Evolutionary conservation across 2,797 vertebrate genomes (phyloP), one percentile per base, ranked within the genome.

Genomic region (Dryobates pubescens): DNA sequence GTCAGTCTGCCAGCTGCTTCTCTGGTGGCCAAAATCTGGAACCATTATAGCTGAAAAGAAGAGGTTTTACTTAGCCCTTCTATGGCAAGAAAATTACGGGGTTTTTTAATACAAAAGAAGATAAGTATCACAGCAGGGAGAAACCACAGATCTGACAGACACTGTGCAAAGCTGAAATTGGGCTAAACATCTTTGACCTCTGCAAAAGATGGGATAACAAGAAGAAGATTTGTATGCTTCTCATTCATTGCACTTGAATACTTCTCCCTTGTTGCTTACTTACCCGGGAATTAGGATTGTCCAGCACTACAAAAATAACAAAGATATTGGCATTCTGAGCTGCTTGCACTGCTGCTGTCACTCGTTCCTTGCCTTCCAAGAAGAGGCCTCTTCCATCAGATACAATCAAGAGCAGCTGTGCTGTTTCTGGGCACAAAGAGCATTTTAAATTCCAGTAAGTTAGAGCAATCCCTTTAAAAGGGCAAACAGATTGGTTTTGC

Each of bases 381-480:
- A 99, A 99, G 63, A 99, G 98, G 10, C 99, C 99, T 57, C 99
- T 97, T 73, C 99, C 99, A 36, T 99, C 99, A 14, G 99, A 99
- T 51, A 99, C 98, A 34, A 99, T 98, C 80, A 99, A 95, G 90
- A 99, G 98, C 88, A 99, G 97, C 96, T 99, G 99, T 2, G 98
- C 98, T 0, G 97, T 99, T 94, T 99, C 99, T 99, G 96, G 75
- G 74, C 30, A 79, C 62, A 61, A 87, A 82, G 38, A 75, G 89
- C 43, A 76, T 81, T 78, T 67, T 34, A 63, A 88, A 73, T 70
- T 78, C 47, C 64, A 73, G 27, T 68, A 64, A 83, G 30, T 80
- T 32, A 58, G 22, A 71, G 56, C 23, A 68, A 92, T 38, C 17
- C 0, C 1, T 72, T 77, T 49, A 51, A 67, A 91, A 70, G 29